Percentiles rank a stretch among this genome's conserved stretches.
phyloP scores from a whole-genome alignment of 1,140 invertebrate species.

The Aphelenchoides besseyi region DNA sequence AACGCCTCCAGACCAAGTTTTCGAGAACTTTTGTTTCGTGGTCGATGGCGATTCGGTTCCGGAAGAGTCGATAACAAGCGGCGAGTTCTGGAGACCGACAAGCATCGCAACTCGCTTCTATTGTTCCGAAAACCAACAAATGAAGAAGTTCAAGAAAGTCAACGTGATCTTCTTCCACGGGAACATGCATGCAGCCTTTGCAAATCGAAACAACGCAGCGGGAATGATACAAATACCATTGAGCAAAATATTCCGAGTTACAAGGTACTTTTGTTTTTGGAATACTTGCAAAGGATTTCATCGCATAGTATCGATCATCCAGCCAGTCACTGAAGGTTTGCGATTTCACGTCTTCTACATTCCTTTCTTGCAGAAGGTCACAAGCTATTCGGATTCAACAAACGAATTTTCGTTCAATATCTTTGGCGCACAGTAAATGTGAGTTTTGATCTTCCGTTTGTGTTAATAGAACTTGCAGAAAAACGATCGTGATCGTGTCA shows the following conservation, averaged over 20 bases:
- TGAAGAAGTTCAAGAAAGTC: slow-evolving; percentile 2
- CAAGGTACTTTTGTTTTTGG: slow-evolving; percentile 4
- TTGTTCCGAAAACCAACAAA: neutral
- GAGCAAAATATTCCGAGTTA: neutral
- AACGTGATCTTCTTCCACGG: neutral
- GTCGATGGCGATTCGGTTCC: neutral
- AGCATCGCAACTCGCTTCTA: neutral
- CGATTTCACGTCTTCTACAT: neutral
- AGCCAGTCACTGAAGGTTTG: slow-evolving; percentile 2
- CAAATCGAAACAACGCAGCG: neutral
- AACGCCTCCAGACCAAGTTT: neutral
- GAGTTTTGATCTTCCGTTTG: neutral
- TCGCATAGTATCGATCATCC: neutral
- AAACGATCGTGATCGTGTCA: neutral
- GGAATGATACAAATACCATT: slow-evolving; percentile 7
- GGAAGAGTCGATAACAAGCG: slow-evolving; percentile 3
- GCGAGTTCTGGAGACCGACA: neutral
- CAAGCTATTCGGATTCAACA: slow-evolving; percentile 8
- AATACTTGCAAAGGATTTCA: neutral
- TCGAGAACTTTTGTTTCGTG: slow-evolving; percentile 3
- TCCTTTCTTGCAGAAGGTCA: neutral
- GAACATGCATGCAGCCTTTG: neutral
- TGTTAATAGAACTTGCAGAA: too few species aligned
- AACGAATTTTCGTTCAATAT: slow-evolving; percentile 13
- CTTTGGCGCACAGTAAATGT: slow-evolving; percentile 3